Evolutionary conservation across 2,888 invertebrate genomes (phyloP).

Genomic region (Chrysotoxum bicinctum): DNA sequence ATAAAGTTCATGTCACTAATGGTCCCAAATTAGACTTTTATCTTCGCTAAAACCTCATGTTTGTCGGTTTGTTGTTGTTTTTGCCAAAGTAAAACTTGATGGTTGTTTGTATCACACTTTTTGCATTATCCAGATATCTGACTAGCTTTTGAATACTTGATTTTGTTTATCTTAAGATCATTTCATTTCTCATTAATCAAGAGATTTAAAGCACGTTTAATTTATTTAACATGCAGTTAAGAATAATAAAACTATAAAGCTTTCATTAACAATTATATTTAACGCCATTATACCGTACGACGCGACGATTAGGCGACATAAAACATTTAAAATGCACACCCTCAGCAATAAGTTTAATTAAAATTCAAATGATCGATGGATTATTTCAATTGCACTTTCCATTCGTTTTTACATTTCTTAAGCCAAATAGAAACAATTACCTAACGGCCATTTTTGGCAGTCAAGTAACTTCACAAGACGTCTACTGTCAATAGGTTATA

Average conservation of each 20-base stretch:
- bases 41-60: neutral
- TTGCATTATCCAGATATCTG: neutral
- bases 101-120: neutral
- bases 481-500: slow-evolving; percentile 54
- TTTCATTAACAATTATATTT: slow-evolving; percentile 1
- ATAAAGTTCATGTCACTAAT: neutral
- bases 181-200: neutral
- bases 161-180: neutral
- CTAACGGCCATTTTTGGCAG: slow-evolving; percentile 57
- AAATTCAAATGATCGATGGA: slow-evolving; percentile 22
- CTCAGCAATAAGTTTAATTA: slow-evolving; percentile 1
- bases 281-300: neutral
- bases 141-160: neutral
- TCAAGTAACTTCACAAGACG: slow-evolving; percentile 1
- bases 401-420: slow-evolving; percentile 35
- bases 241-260: slow-evolving; percentile 15
- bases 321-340: slow-evolving; percentile 12
- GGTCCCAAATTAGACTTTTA: neutral
- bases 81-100: neutral
- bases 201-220: slow-evolving; percentile 16
- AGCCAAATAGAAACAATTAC: slow-evolving; percentile 53
- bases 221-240: neutral
- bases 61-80: neutral
- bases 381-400: slow-evolving; percentile 44
- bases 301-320: neutral